Evolutionary conservation across 2,113 vertebrate species (phyloP), one percentile per base, ranked within the genome.

Genomic region (Zosterops hypoxanthus): DNA sequence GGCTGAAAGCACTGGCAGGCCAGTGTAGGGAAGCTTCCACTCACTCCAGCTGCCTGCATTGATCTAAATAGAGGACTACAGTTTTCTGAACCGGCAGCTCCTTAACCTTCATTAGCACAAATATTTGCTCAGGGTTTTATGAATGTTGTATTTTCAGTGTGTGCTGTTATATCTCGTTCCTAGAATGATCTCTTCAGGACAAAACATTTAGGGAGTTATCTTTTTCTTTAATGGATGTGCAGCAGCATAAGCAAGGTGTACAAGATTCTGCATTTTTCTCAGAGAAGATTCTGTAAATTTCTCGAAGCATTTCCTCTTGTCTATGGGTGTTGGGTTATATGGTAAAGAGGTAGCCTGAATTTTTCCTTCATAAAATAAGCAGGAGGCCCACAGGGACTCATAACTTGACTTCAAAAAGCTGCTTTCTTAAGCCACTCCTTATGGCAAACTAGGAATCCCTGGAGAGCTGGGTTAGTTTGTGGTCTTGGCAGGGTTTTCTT

Each of bases 61-160:
- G 91, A 65, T 92, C 94, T 89, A 92, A 93, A 96, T 91, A 97
- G 96, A 96, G 85, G 75, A 73, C 75, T 93, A 92, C 97, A 96
- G 95, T 97, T 90, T 93, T 83, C 96, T 91, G 72, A 57, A 81
- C 92, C 92, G 83, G 92, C 95, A 92, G 28, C 92, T 97, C 90
- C 96, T 97, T 97, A 95, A 92, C 88, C 88, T 97, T 96, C 94
- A 96, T 95, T 97, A 97, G 79, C 82, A 92, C 91, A 97, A 97
- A 97, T 97, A 97, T 97, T 97, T 97, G 92, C 96, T 90, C 80
- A 91, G 76, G 64, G 73, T 59, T 90, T 96, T 95, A 95, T 95
- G 90, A 82, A 95, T 91, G 94, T 95, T 88, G 52, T 77, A 23
- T 95, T 96, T 95, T 92, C 85, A 83, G 61, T 90, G 76, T 91